Evolutionary conservation across 2,888 invertebrate species (phyloP).

Genomic region (Empis stercorea): DNA sequence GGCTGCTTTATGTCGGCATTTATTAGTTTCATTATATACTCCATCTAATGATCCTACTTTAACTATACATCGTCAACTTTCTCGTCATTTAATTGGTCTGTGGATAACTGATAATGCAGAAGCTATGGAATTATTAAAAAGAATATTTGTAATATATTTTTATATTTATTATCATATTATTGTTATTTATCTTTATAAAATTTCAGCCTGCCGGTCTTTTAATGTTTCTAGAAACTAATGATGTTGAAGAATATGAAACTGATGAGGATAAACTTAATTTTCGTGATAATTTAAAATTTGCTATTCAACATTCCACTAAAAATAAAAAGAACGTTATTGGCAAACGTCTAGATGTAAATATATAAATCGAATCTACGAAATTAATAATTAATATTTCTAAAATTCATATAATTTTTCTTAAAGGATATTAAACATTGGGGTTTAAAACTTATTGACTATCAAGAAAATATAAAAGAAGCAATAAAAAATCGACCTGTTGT

Average conservation of each 20-base stretch:
- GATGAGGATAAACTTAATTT: slow-evolving; percentile 61
- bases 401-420: neutral
- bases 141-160: slow-evolving; percentile 49
- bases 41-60: slow-evolving; percentile 65
- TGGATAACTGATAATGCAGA: slow-evolving; percentile 94
- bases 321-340: slow-evolving; percentile 62
- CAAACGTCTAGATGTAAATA: slow-evolving; percentile 60
- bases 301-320: slow-evolving; percentile 63
- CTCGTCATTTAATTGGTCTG: slow-evolving; percentile 83
- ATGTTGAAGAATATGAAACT: slow-evolving; percentile 42
- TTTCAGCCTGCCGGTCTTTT: slow-evolving; percentile 80
- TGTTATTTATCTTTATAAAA: neutral
- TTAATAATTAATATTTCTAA: neutral
- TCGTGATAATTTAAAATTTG: slow-evolving; percentile 90
- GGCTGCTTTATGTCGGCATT: slow-evolving; percentile 87
- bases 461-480: slow-evolving; percentile 31
- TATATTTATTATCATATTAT: neutral
- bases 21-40: slow-evolving; percentile 81
- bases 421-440: slow-evolving; percentile 53
- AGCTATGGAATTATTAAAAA: slow-evolving; percentile 70
- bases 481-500: slow-evolving; percentile 69
- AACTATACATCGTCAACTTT: slow-evolving; percentile 80
- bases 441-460: slow-evolving; percentile 34
- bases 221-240: slow-evolving; percentile 75
- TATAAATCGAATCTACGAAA: no score